Base-by-base conservation (phyloP, 2,797 vertebrate genomes). In the Sternarchorhynchus goeldii region DNA sequence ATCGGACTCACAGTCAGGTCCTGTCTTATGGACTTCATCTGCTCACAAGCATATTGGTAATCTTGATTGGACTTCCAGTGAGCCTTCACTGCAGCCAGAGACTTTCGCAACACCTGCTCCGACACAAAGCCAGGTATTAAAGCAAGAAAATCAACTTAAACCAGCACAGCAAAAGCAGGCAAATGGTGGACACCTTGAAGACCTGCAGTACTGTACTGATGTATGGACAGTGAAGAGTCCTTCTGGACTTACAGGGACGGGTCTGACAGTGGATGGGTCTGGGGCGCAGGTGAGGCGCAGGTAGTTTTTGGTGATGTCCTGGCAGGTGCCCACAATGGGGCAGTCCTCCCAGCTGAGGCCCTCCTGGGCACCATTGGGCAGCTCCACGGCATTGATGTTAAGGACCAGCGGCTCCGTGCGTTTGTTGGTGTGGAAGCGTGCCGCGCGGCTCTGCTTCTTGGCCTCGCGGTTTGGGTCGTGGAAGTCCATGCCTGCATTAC, bases 1-100 rank as follows among this genome's bases (percentile, higher is more conserved):
- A 7, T 6, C 12, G 45, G 66, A 83, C 94, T 81, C 63, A 97
- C 96, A 64, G 96, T 98, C 62, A 98, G 93, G 87, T 98, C 96
- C 87, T 98, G 96, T 66, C 96, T 91, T 84, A 98, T 95, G 0
- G 96, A 97, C 80, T 98, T 98, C 94, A 97, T 94, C 90, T 98
- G 96, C 84, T 98, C 96, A 16, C 96, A 97, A 29, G 96, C 96
- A 1, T 96, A 97, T 1, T 91, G 86, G 0, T 98, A 98, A 81
- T 98, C 96, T 83, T 96, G 96, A 75, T 96, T 92, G 45, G 90
- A 91, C 84, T 97, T 93, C 96, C 96, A 98, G 85, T 97, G 95
- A 3, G 91, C 73, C 85, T 97, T 96, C 34, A 97, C 96, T 75
- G 92, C 86, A 82, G 87, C 84, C 66, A 98, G 82, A 2, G 96